These are phyloP conservation scores for Aptenodytes patagonicus DNA, from an alignment of 2,113 vertebrate species.

Conservation along the genomic window DNA sequence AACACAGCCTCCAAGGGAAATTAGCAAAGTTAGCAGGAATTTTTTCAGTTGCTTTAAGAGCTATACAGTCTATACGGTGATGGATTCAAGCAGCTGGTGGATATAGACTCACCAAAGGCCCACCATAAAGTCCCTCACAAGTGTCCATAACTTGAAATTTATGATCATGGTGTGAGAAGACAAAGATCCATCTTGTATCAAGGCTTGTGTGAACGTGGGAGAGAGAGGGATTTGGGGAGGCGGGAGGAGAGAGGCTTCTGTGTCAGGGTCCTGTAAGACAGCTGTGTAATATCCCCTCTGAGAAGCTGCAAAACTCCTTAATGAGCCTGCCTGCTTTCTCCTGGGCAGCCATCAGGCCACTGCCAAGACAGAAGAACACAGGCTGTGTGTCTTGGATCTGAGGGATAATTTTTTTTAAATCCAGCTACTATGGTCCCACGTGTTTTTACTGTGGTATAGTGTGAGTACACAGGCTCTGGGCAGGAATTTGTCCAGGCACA, in stretches of 20 bases:
- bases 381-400: not conserved
- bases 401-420: not conserved
- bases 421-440: not conserved
- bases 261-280: not conserved
- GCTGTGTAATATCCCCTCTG: not conserved
- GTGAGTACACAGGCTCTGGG: not conserved
- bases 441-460: not conserved
- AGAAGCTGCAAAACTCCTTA: not conserved
- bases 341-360: not conserved
- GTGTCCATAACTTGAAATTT: not conserved
- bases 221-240: not conserved
- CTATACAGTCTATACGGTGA: not conserved
- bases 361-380: not conserved
- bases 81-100: not conserved
- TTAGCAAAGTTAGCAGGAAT: not conserved
- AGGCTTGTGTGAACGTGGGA: not conserved
- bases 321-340: not conserved
- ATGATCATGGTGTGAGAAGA: not conserved
- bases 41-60: not conserved
- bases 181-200: not conserved
- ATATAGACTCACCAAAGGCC: not conserved
- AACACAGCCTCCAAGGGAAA: not conserved
- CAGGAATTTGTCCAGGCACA: conserved; percentile 8
- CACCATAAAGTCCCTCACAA: not conserved
- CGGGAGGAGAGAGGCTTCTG: not conserved